phyloP scores from a whole-genome alignment of 2,888 invertebrate genomes.

The Desoria tigrina region DNA sequence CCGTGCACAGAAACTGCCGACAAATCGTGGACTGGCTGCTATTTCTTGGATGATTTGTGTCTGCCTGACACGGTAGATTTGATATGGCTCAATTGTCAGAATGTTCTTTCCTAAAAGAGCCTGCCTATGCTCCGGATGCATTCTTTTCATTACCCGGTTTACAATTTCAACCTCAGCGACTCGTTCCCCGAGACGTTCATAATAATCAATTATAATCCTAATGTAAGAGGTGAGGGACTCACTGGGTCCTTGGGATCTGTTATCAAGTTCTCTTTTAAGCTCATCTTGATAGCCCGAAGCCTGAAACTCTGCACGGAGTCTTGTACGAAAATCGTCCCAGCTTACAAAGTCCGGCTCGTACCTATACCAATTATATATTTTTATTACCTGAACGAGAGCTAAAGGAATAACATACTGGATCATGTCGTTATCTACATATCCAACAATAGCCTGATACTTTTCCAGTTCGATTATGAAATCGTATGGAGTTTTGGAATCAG shows the following conservation, averaged over 20 bases:
- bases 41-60: too few relatives aligned
- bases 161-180: background rate
- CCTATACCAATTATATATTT: constrained; percentile 16
- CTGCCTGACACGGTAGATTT: too few relatives aligned
- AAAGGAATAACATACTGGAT: constrained; percentile 7
- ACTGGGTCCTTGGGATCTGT: constrained; percentile 12
- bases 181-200: constrained; percentile 5
- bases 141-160: background rate
- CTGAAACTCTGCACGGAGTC: constrained; percentile 21
- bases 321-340: constrained; percentile 8
- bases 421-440: background rate
- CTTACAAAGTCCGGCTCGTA: background rate
- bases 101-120: background rate
- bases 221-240: constrained; percentile 17
- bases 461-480: constrained; percentile 8
- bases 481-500: constrained; percentile 6
- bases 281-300: constrained; percentile 6
- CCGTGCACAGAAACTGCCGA: too few relatives aligned
- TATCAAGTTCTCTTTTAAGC: constrained; percentile 19
- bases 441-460: constrained; percentile 9
- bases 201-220: constrained; percentile 7
- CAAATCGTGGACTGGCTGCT: background rate
- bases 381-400: background rate
- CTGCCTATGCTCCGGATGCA: constrained; percentile 23
- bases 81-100: background rate